Evolutionary conservation across 2,113 vertebrate genomes (phyloP), one percentile per base, ranked within the genome.

Genomic region (Canis aureus): DNA sequence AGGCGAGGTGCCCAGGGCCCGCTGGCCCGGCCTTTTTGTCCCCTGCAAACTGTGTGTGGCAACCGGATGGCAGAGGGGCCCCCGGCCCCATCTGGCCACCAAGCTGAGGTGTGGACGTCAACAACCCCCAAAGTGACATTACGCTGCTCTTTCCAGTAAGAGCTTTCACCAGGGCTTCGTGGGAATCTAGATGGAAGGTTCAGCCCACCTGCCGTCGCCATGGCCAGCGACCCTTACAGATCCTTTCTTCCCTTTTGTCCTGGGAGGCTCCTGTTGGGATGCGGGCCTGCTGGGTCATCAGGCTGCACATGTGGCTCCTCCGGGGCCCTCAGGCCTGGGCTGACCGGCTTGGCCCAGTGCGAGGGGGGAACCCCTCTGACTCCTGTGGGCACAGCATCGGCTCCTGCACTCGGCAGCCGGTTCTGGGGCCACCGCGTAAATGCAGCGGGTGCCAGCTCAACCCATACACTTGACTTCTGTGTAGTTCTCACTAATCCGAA

Each of bases 141-240:
- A 27, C 10, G 11, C 17, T 3, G 2, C 51, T 29, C 6, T n/a
- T 55, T 55, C 51, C 2, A 0, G 25, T 4, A 6, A 6, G n/a
- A 23, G 25, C 57, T 35, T 32, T 53, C 51, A 32, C 35, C 16
- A 19, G 20, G 13, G 32, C 49, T 32, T 82, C 38, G 1, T 3
- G 3, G 13, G 16, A 0, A 1, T 16, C 59, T 43, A 17, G 55
- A 27, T 43, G 16, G 55, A 27, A 22, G 27, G 11, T 6, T 2
- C 23, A 53, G 64, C 19, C 16, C 1, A 0, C 6, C 23, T 7
- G 55, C 3, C 20, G 2, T 25, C 1, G 23, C 2, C 4, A 11
- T 9, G 35, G 7, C 71, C n/a, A 7, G 13, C 7, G 23, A 1
- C 32, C 27, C 11, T 13, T 25, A 12, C 0, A 5, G 0, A 8